Evolutionary conservation across 2,888 invertebrate genomes (phyloP).

Genomic region (Carterocephalus palaemon): DNA sequence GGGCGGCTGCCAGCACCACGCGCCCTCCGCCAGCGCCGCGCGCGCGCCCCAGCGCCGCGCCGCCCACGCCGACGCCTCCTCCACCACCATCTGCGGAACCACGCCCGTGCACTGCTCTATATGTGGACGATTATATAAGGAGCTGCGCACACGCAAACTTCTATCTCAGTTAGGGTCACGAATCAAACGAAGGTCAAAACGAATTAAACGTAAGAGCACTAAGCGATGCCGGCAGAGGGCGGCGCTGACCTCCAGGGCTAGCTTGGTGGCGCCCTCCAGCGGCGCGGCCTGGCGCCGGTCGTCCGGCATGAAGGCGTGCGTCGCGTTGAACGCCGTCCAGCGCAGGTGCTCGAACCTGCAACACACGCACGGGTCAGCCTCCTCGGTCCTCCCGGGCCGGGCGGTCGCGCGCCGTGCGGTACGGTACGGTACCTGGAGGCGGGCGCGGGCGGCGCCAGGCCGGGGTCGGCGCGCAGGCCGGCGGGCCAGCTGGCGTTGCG

Average conservation of each 20-base stretch:
- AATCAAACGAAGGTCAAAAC: too few species aligned
- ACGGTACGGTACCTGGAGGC: constrained; percentile 67
- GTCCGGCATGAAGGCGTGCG: constrained; percentile 89
- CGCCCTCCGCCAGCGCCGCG: constrained; percentile 49
- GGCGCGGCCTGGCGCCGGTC: constrained; percentile 85
- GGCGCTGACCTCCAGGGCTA: constrained; percentile 81
- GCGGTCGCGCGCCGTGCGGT: neutral
- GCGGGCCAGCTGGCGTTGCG: constrained; percentile 60
- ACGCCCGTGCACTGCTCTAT: too few species aligned
- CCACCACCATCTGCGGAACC: constrained; percentile 46
- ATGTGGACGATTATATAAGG: too few species aligned
- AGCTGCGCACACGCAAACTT: too few species aligned
- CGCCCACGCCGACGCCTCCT: constrained; percentile 43
- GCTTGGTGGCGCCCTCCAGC: constrained; percentile 81
- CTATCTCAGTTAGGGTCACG: too few species aligned
- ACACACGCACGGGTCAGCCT: neutral
- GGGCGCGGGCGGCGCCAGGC: constrained; percentile 63
- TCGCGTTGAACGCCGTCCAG: constrained; percentile 92
- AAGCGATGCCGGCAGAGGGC: too few species aligned
- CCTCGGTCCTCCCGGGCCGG: neutral
- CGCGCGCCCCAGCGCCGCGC: constrained; percentile 38
- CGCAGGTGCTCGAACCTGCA: constrained; percentile 84
- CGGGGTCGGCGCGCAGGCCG: constrained; percentile 80
- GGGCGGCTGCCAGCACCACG: constrained; percentile 60
- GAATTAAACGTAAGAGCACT: too few species aligned